Evolutionary conservation across 2,113 vertebrate species (phyloP).

Genomic region (Ceuthmochares aereus): DNA sequence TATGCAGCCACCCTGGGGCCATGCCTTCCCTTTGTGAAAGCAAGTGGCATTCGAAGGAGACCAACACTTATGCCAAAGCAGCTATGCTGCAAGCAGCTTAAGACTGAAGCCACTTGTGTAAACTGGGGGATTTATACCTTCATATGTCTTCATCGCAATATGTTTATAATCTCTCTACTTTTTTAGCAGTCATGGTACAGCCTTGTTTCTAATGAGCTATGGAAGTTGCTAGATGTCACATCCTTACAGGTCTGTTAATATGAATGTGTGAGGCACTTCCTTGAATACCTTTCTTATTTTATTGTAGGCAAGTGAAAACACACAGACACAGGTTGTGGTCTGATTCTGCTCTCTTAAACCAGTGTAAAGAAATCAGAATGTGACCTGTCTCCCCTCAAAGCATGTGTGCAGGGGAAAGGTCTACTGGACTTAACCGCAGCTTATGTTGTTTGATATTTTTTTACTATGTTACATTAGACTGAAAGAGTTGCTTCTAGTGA

Average conservation of each 20-base stretch:
- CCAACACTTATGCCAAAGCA: background rate
- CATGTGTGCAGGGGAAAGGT: background rate
- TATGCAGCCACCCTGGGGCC: background rate
- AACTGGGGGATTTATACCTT: background rate
- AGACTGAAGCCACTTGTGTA: background rate
- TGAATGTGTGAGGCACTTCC: background rate
- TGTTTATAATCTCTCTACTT: rapidly evolving
- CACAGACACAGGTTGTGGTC: background rate
- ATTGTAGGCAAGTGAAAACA: background rate
- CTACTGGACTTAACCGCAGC: background rate
- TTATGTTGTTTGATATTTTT: background rate
- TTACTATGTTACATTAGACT: constrained; percentile 2
- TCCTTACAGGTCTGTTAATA: background rate
- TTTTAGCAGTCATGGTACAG: background rate
- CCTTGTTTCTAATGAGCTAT: background rate
- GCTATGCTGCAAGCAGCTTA: background rate
- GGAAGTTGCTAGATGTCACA: background rate
- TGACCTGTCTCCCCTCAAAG: background rate
- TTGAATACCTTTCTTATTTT: background rate
- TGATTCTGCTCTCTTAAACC: constrained; percentile 34
- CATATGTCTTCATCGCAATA: background rate
- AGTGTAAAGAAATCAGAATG: background rate
- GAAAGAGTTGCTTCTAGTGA: constrained; percentile 1
- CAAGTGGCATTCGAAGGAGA: background rate
- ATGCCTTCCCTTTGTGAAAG: background rate